Percentiles rank a stretch among this genome's conserved stretches.
Conservation (phyloP, 53 echinoderm and acorn worm genomes). For the Actinopyga echinites region DNA sequence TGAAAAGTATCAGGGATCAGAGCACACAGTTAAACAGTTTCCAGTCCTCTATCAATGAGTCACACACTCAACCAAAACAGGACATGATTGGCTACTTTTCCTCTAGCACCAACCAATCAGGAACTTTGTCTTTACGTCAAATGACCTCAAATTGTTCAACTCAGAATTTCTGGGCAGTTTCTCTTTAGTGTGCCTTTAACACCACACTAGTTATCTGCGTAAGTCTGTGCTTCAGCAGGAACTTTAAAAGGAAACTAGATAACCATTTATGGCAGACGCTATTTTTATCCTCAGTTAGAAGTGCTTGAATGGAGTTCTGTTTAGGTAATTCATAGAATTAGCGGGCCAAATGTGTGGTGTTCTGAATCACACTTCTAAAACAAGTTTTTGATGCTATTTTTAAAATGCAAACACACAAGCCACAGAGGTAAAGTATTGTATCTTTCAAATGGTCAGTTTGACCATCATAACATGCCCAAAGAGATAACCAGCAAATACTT, state of each 20-base stretch:
- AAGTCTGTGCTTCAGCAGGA: slow-evolving; percentile 5
- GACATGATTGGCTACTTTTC: slow-evolving; percentile 20
- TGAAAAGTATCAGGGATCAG: neutral
- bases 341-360: too few species aligned
- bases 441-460: too few species aligned
- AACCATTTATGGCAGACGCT: neutral
- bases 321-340: too few species aligned
- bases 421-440: too few species aligned
- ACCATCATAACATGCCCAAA: too few species aligned
- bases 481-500: too few species aligned
- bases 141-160: slow-evolving; percentile 17
- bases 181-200: slow-evolving; percentile 5
- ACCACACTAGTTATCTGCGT: slow-evolving; percentile 14
- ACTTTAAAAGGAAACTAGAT: slow-evolving; percentile 27
- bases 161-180: neutral
- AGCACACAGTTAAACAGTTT: neutral
- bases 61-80: neutral
- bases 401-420: too few species aligned
- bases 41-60: neutral
- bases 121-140: neutral
- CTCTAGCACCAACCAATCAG: slow-evolving; percentile 4
- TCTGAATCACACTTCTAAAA: too few species aligned
- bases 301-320: too few species aligned
- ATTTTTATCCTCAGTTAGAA: neutral
- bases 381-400: too few species aligned